Conservation (phyloP, 1,140 invertebrate species). For the Musca domestica region DNA sequence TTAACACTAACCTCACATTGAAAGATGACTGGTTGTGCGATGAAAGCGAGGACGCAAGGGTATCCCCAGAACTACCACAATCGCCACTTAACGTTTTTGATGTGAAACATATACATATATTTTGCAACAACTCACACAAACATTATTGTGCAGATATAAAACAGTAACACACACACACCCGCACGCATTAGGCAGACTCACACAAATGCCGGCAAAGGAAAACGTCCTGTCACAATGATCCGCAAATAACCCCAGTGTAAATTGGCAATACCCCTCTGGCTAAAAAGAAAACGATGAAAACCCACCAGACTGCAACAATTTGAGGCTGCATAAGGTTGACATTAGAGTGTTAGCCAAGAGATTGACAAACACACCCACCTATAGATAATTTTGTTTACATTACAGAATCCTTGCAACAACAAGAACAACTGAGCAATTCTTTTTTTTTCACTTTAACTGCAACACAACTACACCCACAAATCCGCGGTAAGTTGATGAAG, state of each 20-base stretch:
- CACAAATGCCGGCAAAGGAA: background rate
- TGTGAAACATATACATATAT: too few species aligned
- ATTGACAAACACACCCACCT: background rate
- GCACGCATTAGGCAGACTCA: background rate
- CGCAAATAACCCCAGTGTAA: slow-evolving; percentile 19
- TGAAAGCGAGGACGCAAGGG: slow-evolving; percentile 19
- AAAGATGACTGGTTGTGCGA: slow-evolving; percentile 18
- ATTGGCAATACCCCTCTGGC: slow-evolving; percentile 10
- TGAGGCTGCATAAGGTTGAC: slow-evolving; percentile 17
- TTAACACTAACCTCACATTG: slow-evolving; percentile 27
- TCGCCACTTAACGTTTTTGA: slow-evolving; percentile 7
- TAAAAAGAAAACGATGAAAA: slow-evolving; percentile 1
- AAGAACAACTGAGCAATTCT: too few species aligned
- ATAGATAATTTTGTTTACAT: background rate
- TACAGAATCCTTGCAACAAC: too few species aligned
- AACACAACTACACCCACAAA: too few species aligned
- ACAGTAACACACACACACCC: slow-evolving; percentile 23
- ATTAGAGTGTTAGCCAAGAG: background rate
- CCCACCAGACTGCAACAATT: background rate
- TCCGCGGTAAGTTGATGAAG: too few species aligned
- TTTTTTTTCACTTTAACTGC: too few species aligned
- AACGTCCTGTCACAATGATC: slow-evolving; percentile 2
- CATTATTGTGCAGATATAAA: background rate
- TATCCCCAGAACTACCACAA: slow-evolving; percentile 20
- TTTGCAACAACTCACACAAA: slow-evolving; percentile 27